A percentile compares a stretch with the other conserved stretches of the same genome.
phyloP scores from a whole-genome alignment of 2,888 invertebrate species.

The Erynnis tages region DNA sequence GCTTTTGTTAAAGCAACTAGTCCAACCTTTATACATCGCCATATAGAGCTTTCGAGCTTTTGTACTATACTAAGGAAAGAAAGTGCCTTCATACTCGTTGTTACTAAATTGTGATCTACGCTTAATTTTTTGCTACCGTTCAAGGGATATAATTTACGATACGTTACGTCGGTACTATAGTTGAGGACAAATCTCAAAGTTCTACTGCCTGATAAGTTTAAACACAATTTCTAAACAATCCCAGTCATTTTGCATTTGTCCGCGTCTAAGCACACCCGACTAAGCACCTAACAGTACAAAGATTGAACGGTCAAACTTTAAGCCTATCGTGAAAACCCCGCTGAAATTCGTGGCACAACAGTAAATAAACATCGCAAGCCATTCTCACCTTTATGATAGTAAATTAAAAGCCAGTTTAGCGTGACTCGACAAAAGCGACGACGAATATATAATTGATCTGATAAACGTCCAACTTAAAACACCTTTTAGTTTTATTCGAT shows the following conservation, averaged over 20 bases:
- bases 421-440: slow-evolving; percentile 31
- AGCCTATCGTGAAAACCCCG: slow-evolving; percentile 16
- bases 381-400: slow-evolving; percentile 32
- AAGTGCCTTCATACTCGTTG: not conserved
- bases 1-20: slow-evolving; percentile 38
- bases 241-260: slow-evolving; percentile 12
- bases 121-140: too few species aligned
- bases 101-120: too few species aligned
- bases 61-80: slow-evolving; percentile 5
- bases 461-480: slow-evolving; percentile 41
- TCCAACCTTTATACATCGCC: slow-evolving; percentile 15
- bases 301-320: slow-evolving; percentile 27
- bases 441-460: slow-evolving; percentile 44
- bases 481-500: slow-evolving; percentile 37
- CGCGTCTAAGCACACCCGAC: slow-evolving; percentile 20
- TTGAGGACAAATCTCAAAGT: too few species aligned
- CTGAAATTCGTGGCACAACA: slow-evolving; percentile 27
- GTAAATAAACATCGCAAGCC: slow-evolving; percentile 27
- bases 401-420: slow-evolving; percentile 37
- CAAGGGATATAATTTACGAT: too few species aligned
- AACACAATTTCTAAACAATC: not conserved
- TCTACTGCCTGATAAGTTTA: too few species aligned
- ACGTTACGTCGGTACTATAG: too few species aligned
- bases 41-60: slow-evolving; percentile 17
- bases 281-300: slow-evolving; percentile 21